These are phyloP conservation scores for Montipora capricornis DNA, from an alignment of 64 coral and sea anemone species.

Conservation along the genomic window DNA sequence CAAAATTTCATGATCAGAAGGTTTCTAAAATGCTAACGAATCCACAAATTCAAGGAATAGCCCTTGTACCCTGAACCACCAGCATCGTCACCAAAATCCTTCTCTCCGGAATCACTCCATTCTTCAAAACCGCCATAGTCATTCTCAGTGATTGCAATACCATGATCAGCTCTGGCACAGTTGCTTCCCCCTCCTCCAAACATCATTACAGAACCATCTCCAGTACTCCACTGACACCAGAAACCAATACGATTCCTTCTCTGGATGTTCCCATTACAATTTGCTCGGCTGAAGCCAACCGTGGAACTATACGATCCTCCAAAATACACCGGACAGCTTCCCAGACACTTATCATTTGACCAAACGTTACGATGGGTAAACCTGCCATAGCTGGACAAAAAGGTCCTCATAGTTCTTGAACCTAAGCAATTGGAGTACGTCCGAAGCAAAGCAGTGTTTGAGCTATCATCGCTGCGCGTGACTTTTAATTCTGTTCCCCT, in stretches of 20 bases:
- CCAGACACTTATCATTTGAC: slow-evolving; percentile 44
- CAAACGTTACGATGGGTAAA: slow-evolving; percentile 32
- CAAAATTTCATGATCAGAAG: neutral
- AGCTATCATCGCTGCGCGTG: slow-evolving; percentile 57
- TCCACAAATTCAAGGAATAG: slow-evolving; percentile 9
- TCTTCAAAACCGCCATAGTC: neutral
- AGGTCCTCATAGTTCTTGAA: slow-evolving; percentile 24
- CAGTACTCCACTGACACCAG: slow-evolving; percentile 67
- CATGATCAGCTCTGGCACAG: slow-evolving; percentile 69
- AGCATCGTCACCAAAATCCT: neutral
- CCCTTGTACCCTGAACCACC: too few relatives aligned
- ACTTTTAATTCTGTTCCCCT: slow-evolving; percentile 50
- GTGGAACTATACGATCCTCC: neutral
- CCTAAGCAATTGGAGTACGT: slow-evolving; percentile 35
- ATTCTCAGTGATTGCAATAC: slow-evolving; percentile 66
- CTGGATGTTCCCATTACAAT: slow-evolving; percentile 56
- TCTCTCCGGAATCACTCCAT: neutral
- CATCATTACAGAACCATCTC: slow-evolving; percentile 76
- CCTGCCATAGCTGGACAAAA: slow-evolving; percentile 44
- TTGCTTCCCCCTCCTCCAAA: slow-evolving; percentile 62
- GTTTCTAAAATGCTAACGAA: neutral
- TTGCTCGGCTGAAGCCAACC: neutral
- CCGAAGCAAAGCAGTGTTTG: neutral
- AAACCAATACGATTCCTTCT: slow-evolving; percentile 31
- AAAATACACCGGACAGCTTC: slow-evolving; percentile 3